Evolutionary conservation across 2,797 vertebrate genomes (phyloP), one percentile per base, ranked within the genome.

Genomic region (Sebastes diploproa): DNA sequence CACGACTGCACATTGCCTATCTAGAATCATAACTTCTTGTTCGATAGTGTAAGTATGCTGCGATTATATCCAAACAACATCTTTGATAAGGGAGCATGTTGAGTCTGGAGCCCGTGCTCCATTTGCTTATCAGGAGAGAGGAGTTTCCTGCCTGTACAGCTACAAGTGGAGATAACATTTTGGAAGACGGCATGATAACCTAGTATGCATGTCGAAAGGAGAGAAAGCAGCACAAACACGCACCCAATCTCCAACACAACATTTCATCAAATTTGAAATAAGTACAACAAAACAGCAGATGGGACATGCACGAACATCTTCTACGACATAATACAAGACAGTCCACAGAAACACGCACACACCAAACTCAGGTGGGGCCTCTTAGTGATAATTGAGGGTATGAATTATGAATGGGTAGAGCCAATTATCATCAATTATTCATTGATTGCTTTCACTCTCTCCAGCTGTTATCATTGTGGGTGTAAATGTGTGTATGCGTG

Each of bases 371-470:
- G 75, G 68, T 82, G 85, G 81, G 85, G 69, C 72, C 69, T 86
- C 77, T 88, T 73, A 62, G 72, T 68, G 74, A 68, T 85, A 88
- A 91, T 81, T 88, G 62, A 88, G 64, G 66, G 30, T 72, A 93
- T 95, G 82, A 94, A 95, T 95, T 94, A 96, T 96, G 91, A 86
- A 96, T 88, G 70, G 63, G 10, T 86, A 42, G 52, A 86, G 84
- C 72, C 80, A 91, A 92, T 94, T 90, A 94, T 82, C 68, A 89
- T 89, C 32, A 79, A 88, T 91, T 88, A 91, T 90, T 88, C 73
- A 94, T 89, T 80, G 78, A 90, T 89, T 66, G 74, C 82, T 86
- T 91, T 85, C 73, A 73, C 84, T 91, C 65, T 82, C 84, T 73
- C 89, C 87, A 90, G 87, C 91, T 94, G 89, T 83, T 88, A 75